A percentile compares a stretch with the other conserved stretches of the same genome.
Evolutionary conservation across 2,113 vertebrate genomes (phyloP).

Genomic region (Hemiscyllium ocellatum): DNA sequence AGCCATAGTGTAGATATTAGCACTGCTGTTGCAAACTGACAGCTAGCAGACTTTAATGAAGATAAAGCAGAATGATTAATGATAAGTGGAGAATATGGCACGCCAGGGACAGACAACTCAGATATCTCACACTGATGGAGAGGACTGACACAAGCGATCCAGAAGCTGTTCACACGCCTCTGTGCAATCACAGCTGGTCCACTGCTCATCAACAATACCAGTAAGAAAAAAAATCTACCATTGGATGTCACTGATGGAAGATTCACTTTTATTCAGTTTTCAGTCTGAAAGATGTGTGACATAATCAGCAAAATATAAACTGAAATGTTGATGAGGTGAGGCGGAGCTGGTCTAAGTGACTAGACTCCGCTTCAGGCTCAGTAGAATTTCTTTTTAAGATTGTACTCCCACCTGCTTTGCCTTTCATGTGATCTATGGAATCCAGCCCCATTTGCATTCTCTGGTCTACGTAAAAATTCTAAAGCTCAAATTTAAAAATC

Average conservation of each 20-base stretch:
- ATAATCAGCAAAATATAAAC: neutral
- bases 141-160: neutral
- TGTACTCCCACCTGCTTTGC: no score
- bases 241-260: neutral
- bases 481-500: no score
- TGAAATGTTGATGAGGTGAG: neutral
- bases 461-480: no score
- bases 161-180: no score
- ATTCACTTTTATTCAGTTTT: neutral
- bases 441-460: no score
- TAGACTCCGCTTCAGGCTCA: neutral
- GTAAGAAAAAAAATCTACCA: neutral
- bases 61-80: constrained; percentile 13
- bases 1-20: neutral
- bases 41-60: constrained; percentile 7
- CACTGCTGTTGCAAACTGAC: neutral
- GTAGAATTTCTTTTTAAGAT: no score
- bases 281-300: neutral
- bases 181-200: neutral
- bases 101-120: neutral
- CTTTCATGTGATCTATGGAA: no score
- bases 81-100: neutral
- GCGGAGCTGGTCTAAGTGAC: neutral
- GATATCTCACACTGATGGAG: neutral
- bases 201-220: neutral